Percentiles rank a stretch among this genome's conserved stretches.
phyloP scores from a whole-genome alignment of 2,797 vertebrate species.

The Hozukius guyotensis region DNA sequence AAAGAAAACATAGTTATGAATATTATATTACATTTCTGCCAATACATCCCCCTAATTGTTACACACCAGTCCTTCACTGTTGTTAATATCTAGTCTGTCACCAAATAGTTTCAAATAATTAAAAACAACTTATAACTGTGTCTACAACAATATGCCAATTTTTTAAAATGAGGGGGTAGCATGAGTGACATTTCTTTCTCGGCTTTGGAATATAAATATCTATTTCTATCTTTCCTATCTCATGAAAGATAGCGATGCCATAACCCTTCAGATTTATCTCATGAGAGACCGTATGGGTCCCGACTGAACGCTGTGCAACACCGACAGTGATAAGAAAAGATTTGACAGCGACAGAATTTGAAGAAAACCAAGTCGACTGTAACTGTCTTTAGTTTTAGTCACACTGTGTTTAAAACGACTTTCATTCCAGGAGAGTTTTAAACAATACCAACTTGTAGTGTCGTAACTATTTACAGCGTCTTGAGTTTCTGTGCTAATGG shows the following conservation, averaged over 20 bases:
- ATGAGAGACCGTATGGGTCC: background rate
- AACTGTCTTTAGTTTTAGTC: background rate
- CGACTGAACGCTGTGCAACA: background rate
- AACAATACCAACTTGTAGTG: background rate
- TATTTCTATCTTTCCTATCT: background rate
- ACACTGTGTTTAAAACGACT: background rate
- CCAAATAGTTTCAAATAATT: background rate
- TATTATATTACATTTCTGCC: too few relatives aligned
- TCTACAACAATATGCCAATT: background rate
- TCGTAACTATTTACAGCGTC: constrained; percentile 10
- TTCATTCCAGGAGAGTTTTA: background rate
- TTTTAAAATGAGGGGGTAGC: background rate
- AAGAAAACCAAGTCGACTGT: background rate
- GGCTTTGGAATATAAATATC: too few relatives aligned
- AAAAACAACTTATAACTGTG: background rate
- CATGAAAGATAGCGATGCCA: background rate
- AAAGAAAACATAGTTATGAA: too few relatives aligned
- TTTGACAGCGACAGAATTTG: background rate
- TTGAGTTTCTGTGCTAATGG: background rate
- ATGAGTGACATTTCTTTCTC: background rate
- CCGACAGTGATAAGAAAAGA: background rate
- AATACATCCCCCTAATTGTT: too few relatives aligned
- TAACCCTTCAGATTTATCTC: background rate
- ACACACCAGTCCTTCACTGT: too few relatives aligned
- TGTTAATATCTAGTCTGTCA: background rate